phyloP scores from a whole-genome alignment of 2,888 invertebrate species.

The Lasioglossum lativentre region DNA sequence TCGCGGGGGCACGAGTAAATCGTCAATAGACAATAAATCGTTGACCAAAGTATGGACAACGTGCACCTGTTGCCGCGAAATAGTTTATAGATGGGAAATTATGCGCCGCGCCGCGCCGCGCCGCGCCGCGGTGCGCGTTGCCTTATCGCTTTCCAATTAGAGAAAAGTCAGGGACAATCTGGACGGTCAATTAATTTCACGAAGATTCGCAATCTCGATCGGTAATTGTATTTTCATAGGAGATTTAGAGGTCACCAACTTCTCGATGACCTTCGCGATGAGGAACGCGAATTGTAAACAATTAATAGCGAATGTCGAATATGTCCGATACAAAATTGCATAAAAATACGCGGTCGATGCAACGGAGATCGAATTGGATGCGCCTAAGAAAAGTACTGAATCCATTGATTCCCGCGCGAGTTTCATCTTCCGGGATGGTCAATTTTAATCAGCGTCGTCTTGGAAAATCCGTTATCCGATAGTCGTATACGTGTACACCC shows the following conservation, averaged over 20 bases:
- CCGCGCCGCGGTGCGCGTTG: too few species aligned
- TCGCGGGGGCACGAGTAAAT: constrained; percentile 11
- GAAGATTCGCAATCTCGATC: neutral
- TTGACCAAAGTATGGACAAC: neutral
- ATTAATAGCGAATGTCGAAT: neutral
- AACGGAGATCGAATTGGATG: neutral
- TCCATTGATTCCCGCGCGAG: constrained; percentile 45
- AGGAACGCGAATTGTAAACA: neutral
- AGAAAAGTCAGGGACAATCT: neutral
- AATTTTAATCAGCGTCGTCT: constrained; percentile 34
- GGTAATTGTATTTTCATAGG: neutral
- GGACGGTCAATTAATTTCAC: neutral
- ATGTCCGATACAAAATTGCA: neutral
- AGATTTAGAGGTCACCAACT: neutral
- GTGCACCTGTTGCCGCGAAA: constrained; percentile 5
- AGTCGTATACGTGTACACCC: too few species aligned
- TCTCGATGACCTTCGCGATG: neutral
- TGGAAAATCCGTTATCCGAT: constrained; percentile 36
- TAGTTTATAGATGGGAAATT: neutral
- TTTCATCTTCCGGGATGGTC: constrained; percentile 41
- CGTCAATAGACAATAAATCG: constrained; percentile 15
- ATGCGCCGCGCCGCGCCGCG: too few species aligned
- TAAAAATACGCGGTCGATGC: neutral
- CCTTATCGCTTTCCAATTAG: neutral
- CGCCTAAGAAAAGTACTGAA: neutral